Evolutionary conservation across 2,113 vertebrate species (phyloP), one percentile per base, ranked within the genome.

Genomic region (Melanotaenia duboulayi): DNA sequence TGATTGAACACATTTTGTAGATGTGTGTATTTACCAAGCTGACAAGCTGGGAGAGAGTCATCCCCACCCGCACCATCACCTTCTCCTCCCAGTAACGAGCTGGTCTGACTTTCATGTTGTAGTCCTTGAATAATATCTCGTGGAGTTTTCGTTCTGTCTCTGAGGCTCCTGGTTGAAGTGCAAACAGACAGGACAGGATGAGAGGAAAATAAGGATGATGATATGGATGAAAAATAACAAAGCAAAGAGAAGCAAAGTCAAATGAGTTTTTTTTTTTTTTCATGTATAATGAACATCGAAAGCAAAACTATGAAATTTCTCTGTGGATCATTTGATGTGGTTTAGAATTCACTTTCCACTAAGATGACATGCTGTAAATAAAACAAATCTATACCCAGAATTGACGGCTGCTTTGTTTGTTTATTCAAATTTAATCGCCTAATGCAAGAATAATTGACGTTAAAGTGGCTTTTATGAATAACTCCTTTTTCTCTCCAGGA

Each of bases 31-130:
- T 91, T 93, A 97, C 96, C 96, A 97, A 85, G 87, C 95, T 95
- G 89, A 97, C 94, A 14, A 97, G 95, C 58, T 97, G 96, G 0
- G 95, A 94, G 39, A 97, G 92, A 7, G 91, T 95, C 94, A 97
- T 96, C 37, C 96, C 96, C 22, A 97, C 85, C 65, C 95, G 84
- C 48, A 97, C 95, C 65, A 80, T 91, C 25, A 97, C 95, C 54
- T 80, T 93, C 59, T 96, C 95, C 40, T 93, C 88, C 91, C 94
- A 92, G 69, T 80, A 70, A 23, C 42, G 86, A 16, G 94, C 93
- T 0, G 96, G 96, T 3, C 95, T 84, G 54, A 97, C 95, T 1
- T 94, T 94, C 71, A 91, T 80, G 61, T 96, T 95, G 80, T 97
- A 97, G 71, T 91, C 83, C 2, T 92, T 24, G 61, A 96, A 96